Conservation (phyloP, 2,113 vertebrate species). For the Muntiacus reevesi region DNA sequence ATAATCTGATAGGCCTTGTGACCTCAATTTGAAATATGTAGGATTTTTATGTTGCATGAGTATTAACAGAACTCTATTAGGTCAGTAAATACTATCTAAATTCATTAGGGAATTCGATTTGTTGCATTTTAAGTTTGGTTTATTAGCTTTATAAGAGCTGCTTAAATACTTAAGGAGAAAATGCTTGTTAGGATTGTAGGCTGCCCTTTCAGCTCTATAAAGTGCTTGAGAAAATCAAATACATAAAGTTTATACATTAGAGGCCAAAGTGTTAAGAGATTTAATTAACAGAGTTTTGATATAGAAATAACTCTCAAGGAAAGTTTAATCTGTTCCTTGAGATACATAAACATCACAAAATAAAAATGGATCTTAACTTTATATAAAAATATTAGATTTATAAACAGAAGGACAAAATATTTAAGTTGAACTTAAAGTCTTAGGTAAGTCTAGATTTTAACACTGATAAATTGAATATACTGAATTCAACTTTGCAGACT, state of each 20-base stretch:
- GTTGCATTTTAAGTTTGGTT: not conserved
- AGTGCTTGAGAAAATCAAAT: not conserved
- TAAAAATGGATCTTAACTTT: not conserved
- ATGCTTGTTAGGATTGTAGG: not conserved
- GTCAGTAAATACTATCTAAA: not conserved
- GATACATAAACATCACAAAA: not conserved
- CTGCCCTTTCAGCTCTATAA: not conserved
- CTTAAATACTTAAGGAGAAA: not conserved
- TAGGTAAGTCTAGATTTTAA: not conserved
- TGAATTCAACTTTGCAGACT: not conserved
- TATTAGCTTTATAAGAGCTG: not conserved
- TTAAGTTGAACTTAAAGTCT: not conserved
- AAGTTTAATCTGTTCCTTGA: not conserved
- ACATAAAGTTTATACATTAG: not conserved
- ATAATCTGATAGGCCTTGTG: not conserved
- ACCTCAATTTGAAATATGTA: not conserved
- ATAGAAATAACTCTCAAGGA: not conserved
- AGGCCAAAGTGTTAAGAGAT: not conserved
- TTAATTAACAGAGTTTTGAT: not conserved
- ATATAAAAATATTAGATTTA: not conserved
- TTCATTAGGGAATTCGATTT: not conserved
- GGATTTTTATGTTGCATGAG: not conserved
- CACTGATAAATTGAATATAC: not conserved
- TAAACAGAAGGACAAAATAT: not conserved
- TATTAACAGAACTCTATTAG: not conserved